These are phyloP conservation scores for Enteromius anoplus DNA, from an alignment of 2,797 vertebrate species.

Conservation along the genomic window DNA sequence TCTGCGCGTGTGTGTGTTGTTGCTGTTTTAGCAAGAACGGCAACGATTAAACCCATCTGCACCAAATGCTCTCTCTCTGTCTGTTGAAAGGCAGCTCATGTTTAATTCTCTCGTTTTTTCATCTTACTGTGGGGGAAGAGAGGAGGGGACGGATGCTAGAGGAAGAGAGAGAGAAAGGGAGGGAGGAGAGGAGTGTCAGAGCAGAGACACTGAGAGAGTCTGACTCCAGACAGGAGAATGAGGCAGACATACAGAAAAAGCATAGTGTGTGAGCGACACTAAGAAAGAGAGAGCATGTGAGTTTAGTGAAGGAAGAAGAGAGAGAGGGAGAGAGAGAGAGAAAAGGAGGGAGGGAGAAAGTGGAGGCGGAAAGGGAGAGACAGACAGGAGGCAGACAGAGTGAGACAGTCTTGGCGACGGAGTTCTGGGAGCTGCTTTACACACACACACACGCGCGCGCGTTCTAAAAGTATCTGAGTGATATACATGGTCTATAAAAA, in stretches of 20 bases:
- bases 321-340: conserved; percentile 36
- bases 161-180: background rate
- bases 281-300: conserved; percentile 15
- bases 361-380: conserved; percentile 41
- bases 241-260: conserved; percentile 30
- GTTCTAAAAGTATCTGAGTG: conserved; percentile 22
- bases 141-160: background rate
- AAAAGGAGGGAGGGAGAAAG: conserved; percentile 29
- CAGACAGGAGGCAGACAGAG: conserved; percentile 61
- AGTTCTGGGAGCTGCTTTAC: conserved; percentile 68
- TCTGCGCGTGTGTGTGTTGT: conserved; percentile 3
- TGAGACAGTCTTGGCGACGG: conserved; percentile 70
- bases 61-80: conserved; percentile 52
- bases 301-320: conserved; percentile 20
- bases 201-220: conserved; percentile 28
- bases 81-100: conserved; percentile 54
- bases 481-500: conserved; percentile 31
- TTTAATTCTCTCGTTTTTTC: conserved; percentile 57
- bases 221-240: conserved; percentile 33
- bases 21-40: conserved; percentile 26
- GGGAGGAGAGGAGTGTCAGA: conserved; percentile 3
- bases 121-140: conserved; percentile 10
- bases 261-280: conserved; percentile 8
- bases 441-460: conserved; percentile 33
- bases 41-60: conserved; percentile 41